Percentiles rank a stretch among this genome's conserved stretches.
Conservation (phyloP, 2,797 vertebrate genomes). For the Chiloscyllium punctatum region DNA sequence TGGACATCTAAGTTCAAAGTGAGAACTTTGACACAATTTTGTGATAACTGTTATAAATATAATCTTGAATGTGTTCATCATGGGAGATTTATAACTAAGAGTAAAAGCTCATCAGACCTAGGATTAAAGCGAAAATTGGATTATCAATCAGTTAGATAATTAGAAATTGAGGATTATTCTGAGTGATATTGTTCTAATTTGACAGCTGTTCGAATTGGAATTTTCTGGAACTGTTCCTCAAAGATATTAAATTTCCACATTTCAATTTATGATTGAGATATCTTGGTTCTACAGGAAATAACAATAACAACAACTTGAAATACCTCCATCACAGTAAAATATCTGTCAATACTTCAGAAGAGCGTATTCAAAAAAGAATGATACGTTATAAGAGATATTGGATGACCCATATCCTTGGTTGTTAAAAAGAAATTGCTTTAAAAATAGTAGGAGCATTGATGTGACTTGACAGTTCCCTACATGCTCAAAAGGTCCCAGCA, state of each 20-base stretch:
- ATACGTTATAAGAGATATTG: neutral
- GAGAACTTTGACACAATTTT: neutral
- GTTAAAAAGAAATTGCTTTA: neutral
- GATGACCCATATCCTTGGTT: neutral
- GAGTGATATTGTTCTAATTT: neutral
- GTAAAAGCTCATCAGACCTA: neutral
- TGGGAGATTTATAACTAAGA: neutral
- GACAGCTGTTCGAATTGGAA: neutral
- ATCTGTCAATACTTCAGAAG: neutral
- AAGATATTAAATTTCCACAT: neutral
- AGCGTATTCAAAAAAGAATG: neutral
- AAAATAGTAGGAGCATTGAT: neutral
- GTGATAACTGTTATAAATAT: neutral
- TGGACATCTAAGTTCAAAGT: neutral
- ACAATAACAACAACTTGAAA: neutral
- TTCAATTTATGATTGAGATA: neutral
- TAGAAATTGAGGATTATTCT: neutral
- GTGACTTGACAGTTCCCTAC: neutral
- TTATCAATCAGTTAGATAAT: constrained; percentile 2
- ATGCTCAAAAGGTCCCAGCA: neutral
- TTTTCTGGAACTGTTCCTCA: neutral
- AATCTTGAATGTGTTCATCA: neutral
- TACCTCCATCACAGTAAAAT: neutral
- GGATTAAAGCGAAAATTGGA: neutral
- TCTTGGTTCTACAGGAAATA: neutral